Base-by-base conservation (phyloP, 2,113 vertebrate species). In the Pyxicephalus adspersus region DNA sequence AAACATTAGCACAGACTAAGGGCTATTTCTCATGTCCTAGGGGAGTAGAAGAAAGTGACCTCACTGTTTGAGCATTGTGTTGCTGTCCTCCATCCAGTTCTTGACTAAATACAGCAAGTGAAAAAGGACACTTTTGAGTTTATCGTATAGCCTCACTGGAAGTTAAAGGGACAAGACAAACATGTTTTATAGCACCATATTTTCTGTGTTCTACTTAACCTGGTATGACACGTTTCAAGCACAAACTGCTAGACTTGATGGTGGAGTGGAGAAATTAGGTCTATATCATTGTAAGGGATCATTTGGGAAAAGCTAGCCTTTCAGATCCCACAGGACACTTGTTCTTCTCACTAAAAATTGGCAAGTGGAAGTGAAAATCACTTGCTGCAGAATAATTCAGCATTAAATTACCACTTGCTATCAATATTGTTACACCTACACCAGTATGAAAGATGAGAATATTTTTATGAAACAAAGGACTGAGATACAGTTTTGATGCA, bases 121-220 rank as follows among this genome's bases (percentile, higher is more conserved):
- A 73, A 55, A 72, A n/a, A 64, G 54, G 68, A 81, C 78, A 81
- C 78, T 81, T 81, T 63, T 73, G 78, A 68, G 78, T 54, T 81
- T 55, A 64, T 45, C 28, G 7, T 73, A 55, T 63, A 19, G 38
- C 26, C 20, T 68, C 25, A 57, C 26, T n/a, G 57, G 67, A 68
- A 73, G n/a, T 63, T 72, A 55, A 81, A 54, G 78, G 78, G 67
- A 81, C 78, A 81, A 73, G 45, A 28, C 25, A 29, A 80, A 73
- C 50, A 17, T 81, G 78, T 63, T 81, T 66, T 54, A 52, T 70
- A 63, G 77, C 67, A 80, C 66, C 71, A 51, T 80, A 63, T 81
- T 63, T 64, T 81, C 68, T 73, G 60, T 72, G 51, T 72, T 38
- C n/a, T 64, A 81, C 68, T 73, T 81, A 68, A 81, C 78, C 78